Conservation (phyloP, 1,140 invertebrate genomes). For the Diorhabda carinulata region DNA sequence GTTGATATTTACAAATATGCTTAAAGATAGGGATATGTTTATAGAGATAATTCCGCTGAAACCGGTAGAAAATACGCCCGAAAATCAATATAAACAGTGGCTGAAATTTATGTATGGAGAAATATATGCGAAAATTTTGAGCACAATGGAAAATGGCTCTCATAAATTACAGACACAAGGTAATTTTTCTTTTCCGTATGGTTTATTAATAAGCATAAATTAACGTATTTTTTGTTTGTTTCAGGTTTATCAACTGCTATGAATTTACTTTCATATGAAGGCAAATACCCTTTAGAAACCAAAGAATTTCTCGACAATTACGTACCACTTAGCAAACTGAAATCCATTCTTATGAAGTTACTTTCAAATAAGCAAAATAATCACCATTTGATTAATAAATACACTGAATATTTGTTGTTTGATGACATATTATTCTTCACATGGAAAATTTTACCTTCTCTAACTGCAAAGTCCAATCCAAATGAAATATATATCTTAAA, state of each 20-base stretch:
- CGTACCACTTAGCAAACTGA: conserved; percentile 59
- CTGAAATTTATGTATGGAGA: conserved; percentile 59
- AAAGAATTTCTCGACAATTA: conserved; percentile 50
- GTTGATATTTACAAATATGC: conserved; percentile 62
- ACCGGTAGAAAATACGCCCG: conserved; percentile 53
- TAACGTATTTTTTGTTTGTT: conserved; percentile 17
- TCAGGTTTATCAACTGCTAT: conserved; percentile 61
- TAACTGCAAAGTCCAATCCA: conserved; percentile 56
- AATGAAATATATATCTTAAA: conserved; percentile 65
- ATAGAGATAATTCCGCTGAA: conserved; percentile 55
- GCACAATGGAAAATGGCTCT: conserved; percentile 52
- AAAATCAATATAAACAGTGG: conserved; percentile 59
- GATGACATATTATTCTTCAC: conserved; percentile 61
- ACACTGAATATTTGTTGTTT: conserved; percentile 60
- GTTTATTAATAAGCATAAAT: conserved; percentile 7
- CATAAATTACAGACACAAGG: conserved; percentile 54
- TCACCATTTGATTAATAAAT: conserved; percentile 53
- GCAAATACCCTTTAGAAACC: conserved; percentile 57
- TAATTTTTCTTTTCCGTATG: conserved; percentile 15
- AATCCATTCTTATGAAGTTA: conserved; percentile 56
- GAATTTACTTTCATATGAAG: conserved; percentile 62
- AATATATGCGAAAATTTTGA: conserved; percentile 52
- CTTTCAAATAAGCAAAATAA: conserved; percentile 54
- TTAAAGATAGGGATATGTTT: conserved; percentile 60
- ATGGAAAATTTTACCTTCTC: conserved; percentile 55